These are phyloP conservation scores for Taurulus bubalis DNA, from an alignment of 2,113 vertebrate genomes.

Conservation along the genomic window DNA sequence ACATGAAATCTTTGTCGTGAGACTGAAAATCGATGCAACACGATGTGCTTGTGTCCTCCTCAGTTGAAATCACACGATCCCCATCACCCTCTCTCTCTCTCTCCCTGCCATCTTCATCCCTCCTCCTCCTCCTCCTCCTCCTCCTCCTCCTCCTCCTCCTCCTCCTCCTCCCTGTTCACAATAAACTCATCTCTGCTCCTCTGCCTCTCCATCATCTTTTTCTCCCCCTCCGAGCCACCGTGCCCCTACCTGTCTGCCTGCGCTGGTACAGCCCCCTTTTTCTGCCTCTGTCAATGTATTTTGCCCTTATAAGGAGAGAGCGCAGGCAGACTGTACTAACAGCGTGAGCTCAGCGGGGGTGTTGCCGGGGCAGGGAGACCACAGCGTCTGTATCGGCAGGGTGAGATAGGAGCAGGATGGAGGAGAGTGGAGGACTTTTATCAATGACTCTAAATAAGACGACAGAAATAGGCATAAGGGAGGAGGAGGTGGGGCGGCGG, in stretches of 20 bases:
- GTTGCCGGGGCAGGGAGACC: conserved; percentile 66
- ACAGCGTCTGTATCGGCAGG: conserved; percentile 27
- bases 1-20: not conserved
- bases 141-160: conserved; percentile 10
- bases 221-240: conserved; percentile 49
- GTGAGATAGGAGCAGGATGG: conserved; percentile 32
- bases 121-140: conserved; percentile 9
- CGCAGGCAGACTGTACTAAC: conserved; percentile 83
- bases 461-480: conserved; percentile 76
- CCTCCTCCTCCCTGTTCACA: conserved; percentile 30
- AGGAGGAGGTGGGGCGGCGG: conserved; percentile 19
- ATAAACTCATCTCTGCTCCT: conserved; percentile 43
- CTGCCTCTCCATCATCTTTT: conserved; percentile 49
- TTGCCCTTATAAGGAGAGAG: conserved; percentile 89
- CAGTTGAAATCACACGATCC: conserved; percentile 23
- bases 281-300: conserved; percentile 84
- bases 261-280: conserved; percentile 77
- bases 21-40: not conserved
- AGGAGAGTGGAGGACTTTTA: conserved; percentile 21
- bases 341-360: conserved; percentile 75
- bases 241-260: conserved; percentile 79
- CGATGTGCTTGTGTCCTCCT: not conserved
- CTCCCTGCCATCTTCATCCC: conserved; percentile 38
- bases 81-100: conserved; percentile 26
- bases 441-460: conserved; percentile 73